A percentile compares a stretch with the other conserved stretches of the same genome.
Evolutionary conservation across 2,113 vertebrate species (phyloP).

Genomic region (Pterocles gutturalis): DNA sequence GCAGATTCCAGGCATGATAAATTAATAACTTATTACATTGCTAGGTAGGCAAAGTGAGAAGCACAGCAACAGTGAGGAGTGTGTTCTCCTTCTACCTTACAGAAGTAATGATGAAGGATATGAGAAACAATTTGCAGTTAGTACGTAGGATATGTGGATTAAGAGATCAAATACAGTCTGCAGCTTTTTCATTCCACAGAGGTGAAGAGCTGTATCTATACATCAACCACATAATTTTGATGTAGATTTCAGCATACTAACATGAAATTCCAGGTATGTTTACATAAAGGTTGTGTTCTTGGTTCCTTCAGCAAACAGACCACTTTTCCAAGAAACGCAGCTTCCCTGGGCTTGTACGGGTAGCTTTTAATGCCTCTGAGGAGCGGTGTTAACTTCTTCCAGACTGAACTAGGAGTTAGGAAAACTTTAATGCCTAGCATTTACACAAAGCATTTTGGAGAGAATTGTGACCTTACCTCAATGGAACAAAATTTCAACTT

Average conservation of each 20-base stretch:
- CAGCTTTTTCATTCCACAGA: not conserved
- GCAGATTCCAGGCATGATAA: not conserved
- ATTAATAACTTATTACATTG: not conserved
- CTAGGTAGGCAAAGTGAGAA: not conserved
- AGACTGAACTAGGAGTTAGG: not conserved
- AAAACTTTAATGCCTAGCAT: not conserved
- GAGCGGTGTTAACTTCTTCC: not conserved
- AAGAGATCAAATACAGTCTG: not conserved
- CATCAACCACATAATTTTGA: not conserved
- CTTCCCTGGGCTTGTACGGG: not conserved
- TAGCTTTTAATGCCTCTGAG: not conserved
- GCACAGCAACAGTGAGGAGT: not conserved
- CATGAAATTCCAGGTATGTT: not conserved
- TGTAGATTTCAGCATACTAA: not conserved
- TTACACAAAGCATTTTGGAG: not conserved
- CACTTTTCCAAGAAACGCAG: not conserved
- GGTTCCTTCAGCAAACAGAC: not conserved
- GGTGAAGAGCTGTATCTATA: not conserved
- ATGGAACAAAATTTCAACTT: not conserved
- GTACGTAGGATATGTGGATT: not conserved
- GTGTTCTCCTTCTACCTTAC: not conserved
- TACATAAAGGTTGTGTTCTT: not conserved
- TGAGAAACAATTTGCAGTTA: not conserved
- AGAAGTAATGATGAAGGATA: not conserved
- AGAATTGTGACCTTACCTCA: not conserved